Percentiles rank a stretch among this genome's conserved stretches.
phyloP scores from a whole-genome alignment of 1,140 invertebrate genomes.

The Pristionchus pacificus region DNA sequence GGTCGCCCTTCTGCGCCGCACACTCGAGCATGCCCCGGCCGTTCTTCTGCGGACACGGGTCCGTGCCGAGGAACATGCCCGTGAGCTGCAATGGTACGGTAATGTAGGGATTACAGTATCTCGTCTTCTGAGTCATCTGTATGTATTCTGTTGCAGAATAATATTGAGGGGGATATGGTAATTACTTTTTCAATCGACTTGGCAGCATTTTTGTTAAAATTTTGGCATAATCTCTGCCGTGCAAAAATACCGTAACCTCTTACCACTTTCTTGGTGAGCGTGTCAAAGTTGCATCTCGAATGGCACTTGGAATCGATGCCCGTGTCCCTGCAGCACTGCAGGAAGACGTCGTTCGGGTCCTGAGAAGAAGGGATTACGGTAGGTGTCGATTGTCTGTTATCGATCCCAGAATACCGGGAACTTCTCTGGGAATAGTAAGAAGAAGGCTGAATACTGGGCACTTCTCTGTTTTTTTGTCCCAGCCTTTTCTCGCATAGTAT shows the following conservation, averaged over 20 bases:
- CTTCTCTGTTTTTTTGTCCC: conserved; percentile 8
- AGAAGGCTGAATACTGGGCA: conserved; percentile 7
- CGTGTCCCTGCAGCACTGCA: conserved; percentile 37
- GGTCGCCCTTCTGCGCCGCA: conserved; percentile 48
- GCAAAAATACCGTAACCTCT: conserved; percentile 5
- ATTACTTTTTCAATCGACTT: no score
- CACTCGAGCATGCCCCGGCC: conserved; percentile 48
- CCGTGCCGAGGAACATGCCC: conserved; percentile 51
- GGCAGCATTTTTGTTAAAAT: no score
- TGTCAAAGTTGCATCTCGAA: conserved; percentile 50
- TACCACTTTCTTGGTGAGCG: conserved; percentile 51
- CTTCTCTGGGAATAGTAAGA: conserved; percentile 6
- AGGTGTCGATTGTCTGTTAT: not conserved
- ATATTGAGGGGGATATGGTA: no score
- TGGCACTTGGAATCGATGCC: conserved; percentile 47
- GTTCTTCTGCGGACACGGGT: conserved; percentile 47
- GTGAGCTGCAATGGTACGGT: conserved; percentile 39
- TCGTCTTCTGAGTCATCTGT: not conserved
- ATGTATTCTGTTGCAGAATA: not conserved
- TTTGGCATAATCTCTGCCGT: not conserved
- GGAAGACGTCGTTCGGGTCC: conserved; percentile 39
- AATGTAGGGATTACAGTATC: conserved; percentile 7
- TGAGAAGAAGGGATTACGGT: conserved; percentile 5
- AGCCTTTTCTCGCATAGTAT: conserved; percentile 22
- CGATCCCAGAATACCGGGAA: conserved; percentile 4